Base-by-base conservation (phyloP, 1,140 invertebrate genomes). In the Drosophila guanche region DNA sequence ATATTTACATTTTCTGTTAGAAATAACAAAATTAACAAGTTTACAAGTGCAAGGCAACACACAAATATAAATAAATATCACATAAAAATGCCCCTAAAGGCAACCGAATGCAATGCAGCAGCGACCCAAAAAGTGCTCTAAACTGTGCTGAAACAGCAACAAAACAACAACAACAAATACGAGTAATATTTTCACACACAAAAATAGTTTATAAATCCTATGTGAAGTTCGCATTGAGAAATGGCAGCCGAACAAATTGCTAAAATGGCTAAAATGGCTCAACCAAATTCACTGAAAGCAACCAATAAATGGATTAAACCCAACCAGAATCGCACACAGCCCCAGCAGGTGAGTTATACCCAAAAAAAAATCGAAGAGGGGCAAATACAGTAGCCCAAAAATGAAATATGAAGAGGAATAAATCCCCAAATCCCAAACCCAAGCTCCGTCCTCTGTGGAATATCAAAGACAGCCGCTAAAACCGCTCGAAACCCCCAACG, bases 281-380 rank as follows among this genome's bases (percentile, higher is more conserved):
- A 79, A 57, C 60, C 60, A 59, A 56, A 60, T 48, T 55, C 59
- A 54, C 29, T 60, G 70, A 56, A 33, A 74, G 77, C 74, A 57
- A 61, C 83, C 71, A 76, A 78, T 68, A 81, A 88, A 88, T 83
- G 83, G 83, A 86, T 86, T 86, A 86, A 79, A 79, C 47, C 47
- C 54, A 53, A 12, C 33, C 58, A 69, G 3, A 37, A 43, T 57
- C 54, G 55, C 54, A 67, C 45, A 56, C 73, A 57, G 59, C 56
- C 72, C 42, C 77, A 78, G 67, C 83, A 88, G 83, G 83, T 88
- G 83, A 88, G 83, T 88, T 69, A 42, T 68, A 43, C 48, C 47
- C 22, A 33, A 22, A 62, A 23, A 22, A 48, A 22, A 16, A 1
- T 3, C 27, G 6, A 29, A 33, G 47, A 48, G 25, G 23, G 25